These are phyloP conservation scores for Drosophila varians DNA, from an alignment of 1,140 invertebrate genomes.

Conservation along the genomic window DNA sequence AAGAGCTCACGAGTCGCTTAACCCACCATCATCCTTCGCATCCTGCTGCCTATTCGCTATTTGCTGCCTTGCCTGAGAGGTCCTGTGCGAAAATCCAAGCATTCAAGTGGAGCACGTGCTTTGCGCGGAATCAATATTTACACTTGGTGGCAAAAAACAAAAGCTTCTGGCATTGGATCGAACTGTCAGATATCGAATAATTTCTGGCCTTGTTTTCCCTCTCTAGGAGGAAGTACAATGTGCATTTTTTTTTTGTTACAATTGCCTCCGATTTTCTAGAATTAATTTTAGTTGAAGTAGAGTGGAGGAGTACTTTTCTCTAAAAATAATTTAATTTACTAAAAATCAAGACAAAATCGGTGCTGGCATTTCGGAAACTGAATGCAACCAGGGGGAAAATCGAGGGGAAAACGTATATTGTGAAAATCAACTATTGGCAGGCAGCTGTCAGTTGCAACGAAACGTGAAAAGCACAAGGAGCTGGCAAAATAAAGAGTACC, in stretches of 20 bases:
- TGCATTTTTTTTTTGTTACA: neutral
- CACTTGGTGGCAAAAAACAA: slow-evolving; percentile 42
- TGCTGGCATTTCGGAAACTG: slow-evolving; percentile 12
- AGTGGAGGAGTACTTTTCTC: no score
- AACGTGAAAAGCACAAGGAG: slow-evolving; percentile 27
- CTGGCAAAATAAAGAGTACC: slow-evolving; percentile 15
- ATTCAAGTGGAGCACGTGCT: slow-evolving; percentile 73
- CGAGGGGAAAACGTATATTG: slow-evolving; percentile 73
- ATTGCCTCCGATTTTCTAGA: no score
- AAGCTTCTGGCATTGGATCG: slow-evolving; percentile 25
- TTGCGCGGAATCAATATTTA: slow-evolving; percentile 73
- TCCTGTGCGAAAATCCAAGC: slow-evolving; percentile 59
- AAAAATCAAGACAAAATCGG: slow-evolving; percentile 1
- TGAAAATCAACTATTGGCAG: slow-evolving; percentile 79
- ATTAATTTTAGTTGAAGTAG: no score
- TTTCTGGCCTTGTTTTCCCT: neutral
- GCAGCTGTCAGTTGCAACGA: slow-evolving; percentile 72
- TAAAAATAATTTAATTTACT: slow-evolving; percentile 5
- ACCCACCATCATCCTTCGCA: slow-evolving; percentile 33
- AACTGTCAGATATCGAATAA: slow-evolving; percentile 16
- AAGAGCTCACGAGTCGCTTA: slow-evolving; percentile 35
- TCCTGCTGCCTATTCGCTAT: slow-evolving; percentile 19
- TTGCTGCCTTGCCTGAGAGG: neutral
- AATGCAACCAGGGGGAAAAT: slow-evolving; percentile 64
- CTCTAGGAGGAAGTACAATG: neutral